Conservation (phyloP, 2,888 invertebrate species). For the Xestia c-nigrum region DNA sequence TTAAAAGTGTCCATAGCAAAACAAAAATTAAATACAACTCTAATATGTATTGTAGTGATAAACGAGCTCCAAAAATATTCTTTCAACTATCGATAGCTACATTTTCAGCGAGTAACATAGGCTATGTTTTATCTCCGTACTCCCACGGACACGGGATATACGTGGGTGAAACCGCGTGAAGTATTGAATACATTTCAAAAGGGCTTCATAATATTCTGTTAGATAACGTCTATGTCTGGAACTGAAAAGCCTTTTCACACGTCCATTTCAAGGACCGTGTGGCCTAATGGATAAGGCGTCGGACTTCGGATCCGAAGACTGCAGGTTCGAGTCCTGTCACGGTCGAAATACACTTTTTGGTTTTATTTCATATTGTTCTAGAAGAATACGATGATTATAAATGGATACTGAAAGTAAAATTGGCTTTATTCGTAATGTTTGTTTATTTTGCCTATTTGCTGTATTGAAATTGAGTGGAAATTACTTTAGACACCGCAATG, state of each 20-base stretch:
- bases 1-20: too few relatives aligned
- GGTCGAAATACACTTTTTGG: conserved; percentile 83
- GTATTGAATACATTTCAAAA: not conserved
- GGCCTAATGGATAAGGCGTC: conserved; percentile 94
- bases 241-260: conserved; percentile 2
- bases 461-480: not conserved
- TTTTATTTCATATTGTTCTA: not conserved
- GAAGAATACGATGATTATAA: not conserved
- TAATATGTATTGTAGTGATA: too few relatives aligned
- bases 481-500: not conserved
- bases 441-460: not conserved
- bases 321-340: conserved; percentile 94
- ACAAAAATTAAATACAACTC: too few relatives aligned
- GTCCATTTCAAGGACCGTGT: conserved; percentile 88
- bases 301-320: conserved; percentile 94
- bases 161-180: too few relatives aligned
- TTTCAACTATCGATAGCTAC: too few relatives aligned
- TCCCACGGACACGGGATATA: too few relatives aligned
- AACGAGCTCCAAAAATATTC: too few relatives aligned
- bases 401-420: not conserved
- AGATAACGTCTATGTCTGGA: not conserved
- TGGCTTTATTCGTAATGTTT: not conserved
- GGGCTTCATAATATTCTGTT: not conserved
- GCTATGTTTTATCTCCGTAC: too few relatives aligned
- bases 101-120: too few relatives aligned